These are phyloP conservation scores for Drosophila kurseongensis DNA, from an alignment of 1,140 invertebrate species.

Conservation along the genomic window DNA sequence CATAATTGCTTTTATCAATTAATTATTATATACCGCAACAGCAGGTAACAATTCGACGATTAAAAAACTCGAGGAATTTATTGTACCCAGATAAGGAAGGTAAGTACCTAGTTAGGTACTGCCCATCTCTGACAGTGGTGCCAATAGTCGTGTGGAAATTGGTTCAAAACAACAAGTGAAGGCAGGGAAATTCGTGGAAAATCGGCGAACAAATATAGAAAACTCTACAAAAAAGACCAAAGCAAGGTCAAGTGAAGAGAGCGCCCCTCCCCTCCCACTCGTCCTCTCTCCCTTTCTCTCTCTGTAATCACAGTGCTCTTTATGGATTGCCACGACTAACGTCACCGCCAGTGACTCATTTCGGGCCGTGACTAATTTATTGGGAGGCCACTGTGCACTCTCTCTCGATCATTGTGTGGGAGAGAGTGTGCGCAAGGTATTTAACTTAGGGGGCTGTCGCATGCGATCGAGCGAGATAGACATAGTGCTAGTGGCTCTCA, in stretches of 20 bases:
- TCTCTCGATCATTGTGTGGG: slow-evolving; percentile 48
- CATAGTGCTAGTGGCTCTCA: slow-evolving; percentile 15
- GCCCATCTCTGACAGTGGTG: slow-evolving; percentile 20
- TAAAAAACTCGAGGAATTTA: neutral
- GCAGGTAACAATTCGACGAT: no score
- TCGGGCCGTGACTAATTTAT: slow-evolving; percentile 18
- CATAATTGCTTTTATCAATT: no score
- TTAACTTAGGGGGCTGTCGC: slow-evolving; percentile 17
- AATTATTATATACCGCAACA: no score
- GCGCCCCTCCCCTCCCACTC: slow-evolving; percentile 1
- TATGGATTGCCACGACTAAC: slow-evolving; percentile 37
- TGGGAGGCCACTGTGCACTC: slow-evolving; percentile 40
- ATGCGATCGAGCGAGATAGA: slow-evolving; percentile 19
- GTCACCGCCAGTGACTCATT: slow-evolving; percentile 67
- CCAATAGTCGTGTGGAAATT: slow-evolving; percentile 50
- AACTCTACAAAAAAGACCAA: slow-evolving; percentile 74
- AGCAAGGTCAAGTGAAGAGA: slow-evolving; percentile 72
- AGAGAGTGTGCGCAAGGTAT: slow-evolving; percentile 63
- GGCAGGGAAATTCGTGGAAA: slow-evolving; percentile 66
- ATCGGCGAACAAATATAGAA: slow-evolving; percentile 67
- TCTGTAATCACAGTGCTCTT: slow-evolving; percentile 17
- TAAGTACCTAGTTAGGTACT: neutral
- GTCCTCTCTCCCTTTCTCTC: neutral
- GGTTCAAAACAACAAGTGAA: slow-evolving; percentile 15
- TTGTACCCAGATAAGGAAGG: neutral